Percentiles rank a stretch among this genome's conserved stretches.
Evolutionary conservation across 2,888 invertebrate genomes (phyloP).

Genomic region (Romanomermis culicivorax): DNA sequence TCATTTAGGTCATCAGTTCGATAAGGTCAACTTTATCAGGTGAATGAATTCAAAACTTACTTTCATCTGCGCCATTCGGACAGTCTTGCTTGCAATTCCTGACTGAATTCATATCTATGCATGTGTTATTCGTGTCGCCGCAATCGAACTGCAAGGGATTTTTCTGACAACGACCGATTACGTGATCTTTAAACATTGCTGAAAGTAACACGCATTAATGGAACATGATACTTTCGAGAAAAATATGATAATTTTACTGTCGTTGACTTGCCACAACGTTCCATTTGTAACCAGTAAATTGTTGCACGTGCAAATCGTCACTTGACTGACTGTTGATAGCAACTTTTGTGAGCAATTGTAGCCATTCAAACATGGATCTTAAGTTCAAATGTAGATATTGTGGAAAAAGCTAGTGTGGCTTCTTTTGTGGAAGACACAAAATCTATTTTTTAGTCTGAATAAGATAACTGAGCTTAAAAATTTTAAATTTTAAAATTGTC

Average conservation of each 20-base stretch:
- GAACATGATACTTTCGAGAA: not conserved
- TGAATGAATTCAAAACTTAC: not conserved
- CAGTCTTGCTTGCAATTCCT: constrained; percentile 4
- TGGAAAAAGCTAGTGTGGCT: not conserved
- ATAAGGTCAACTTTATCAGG: no score
- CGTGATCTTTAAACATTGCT: not conserved
- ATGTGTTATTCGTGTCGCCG: not conserved
- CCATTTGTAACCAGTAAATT: not conserved
- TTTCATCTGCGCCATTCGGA: constrained; percentile 4
- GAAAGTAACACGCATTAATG: no score
- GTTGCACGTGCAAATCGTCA: not conserved
- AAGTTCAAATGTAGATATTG: not conserved
- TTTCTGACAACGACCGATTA: not conserved
- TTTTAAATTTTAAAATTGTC: not conserved
- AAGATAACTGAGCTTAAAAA: not conserved
- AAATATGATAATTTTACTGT: not conserved
- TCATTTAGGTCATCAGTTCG: no score
- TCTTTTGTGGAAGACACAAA: not conserved
- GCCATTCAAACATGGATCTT: not conserved
- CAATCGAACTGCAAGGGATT: not conserved
- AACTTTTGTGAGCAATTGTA: not conserved
- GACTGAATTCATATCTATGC: not conserved
- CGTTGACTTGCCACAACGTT: not conserved
- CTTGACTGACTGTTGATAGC: not conserved
- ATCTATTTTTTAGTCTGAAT: not conserved